Conservation (phyloP, 2,888 invertebrate species). For the Fragum sueziense region DNA sequence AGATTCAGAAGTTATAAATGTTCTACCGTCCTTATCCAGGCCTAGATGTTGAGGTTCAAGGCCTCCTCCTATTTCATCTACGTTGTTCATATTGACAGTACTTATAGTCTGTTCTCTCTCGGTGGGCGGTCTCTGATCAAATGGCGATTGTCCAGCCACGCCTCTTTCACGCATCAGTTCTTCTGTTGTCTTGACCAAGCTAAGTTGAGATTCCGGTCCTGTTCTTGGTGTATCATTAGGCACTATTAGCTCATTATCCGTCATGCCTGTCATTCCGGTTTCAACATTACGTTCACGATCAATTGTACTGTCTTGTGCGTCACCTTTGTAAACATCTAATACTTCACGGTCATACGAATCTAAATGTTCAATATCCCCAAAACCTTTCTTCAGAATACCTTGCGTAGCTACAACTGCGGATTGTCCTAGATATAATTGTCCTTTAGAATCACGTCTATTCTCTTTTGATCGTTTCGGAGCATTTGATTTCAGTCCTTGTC, state of each 20-base stretch:
- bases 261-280: slow-evolving; percentile 20
- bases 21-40: slow-evolving; percentile 42
- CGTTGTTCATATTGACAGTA: neutral
- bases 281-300: slow-evolving; percentile 13
- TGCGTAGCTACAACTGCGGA: neutral
- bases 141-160: neutral
- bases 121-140: neutral
- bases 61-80: neutral
- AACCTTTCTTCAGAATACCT: slow-evolving; percentile 20
- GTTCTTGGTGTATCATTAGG: slow-evolving; percentile 56
- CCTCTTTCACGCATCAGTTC: slow-evolving; percentile 10
- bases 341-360: slow-evolving; percentile 46
- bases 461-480: slow-evolving; percentile 39
- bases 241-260: slow-evolving; percentile 34
- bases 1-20: slow-evolving; percentile 49
- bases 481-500: slow-evolving; percentile 61
- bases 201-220: slow-evolving; percentile 32
- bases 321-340: slow-evolving; percentile 9
- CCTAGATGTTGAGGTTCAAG: neutral
- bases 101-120: neutral
- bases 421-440: neutral
- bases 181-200: slow-evolving; percentile 20
- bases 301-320: slow-evolving; percentile 4
- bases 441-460: slow-evolving; percentile 29
- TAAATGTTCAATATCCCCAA: slow-evolving; percentile 43